Conservation (phyloP, 2,113 vertebrate species). For the Hoplias malabaricus region DNA sequence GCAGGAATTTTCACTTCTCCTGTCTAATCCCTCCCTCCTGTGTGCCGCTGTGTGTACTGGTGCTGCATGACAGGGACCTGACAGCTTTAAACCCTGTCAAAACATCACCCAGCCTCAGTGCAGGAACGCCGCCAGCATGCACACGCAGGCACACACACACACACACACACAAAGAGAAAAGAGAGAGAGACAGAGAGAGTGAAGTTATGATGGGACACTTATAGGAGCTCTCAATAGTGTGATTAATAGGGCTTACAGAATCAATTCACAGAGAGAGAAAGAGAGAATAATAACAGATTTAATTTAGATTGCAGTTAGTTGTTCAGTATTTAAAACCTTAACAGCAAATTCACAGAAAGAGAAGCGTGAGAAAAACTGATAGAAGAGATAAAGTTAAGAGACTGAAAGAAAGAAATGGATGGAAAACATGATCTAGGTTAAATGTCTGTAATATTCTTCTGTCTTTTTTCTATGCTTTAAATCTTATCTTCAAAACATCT, state of each 20-base stretch:
- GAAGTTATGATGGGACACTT: conserved; percentile 61
- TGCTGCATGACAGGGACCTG: conserved; percentile 50
- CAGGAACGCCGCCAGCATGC: conserved; percentile 51
- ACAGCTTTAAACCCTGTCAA: conserved; percentile 72
- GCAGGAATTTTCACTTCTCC: conserved; percentile 74
- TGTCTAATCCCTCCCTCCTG: conserved; percentile 67
- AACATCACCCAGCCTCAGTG: conserved; percentile 64
- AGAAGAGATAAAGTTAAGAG: background rate
- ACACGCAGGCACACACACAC: background rate
- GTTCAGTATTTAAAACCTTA: too few relatives aligned
- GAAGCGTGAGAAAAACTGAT: background rate
- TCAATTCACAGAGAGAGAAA: conserved; percentile 18
- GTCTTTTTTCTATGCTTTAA: too few relatives aligned
- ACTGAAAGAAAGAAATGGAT: background rate
- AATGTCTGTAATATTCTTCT: too few relatives aligned
- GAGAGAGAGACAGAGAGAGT: too few relatives aligned
- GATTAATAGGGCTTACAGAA: conserved; percentile 44
- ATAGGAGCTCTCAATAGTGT: conserved; percentile 59
- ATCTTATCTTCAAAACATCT: too few relatives aligned
- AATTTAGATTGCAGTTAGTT: too few relatives aligned
- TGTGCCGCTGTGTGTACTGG: conserved; percentile 46
- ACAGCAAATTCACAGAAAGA: background rate
- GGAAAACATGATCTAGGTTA: too few relatives aligned
- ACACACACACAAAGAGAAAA: conserved; percentile 20
- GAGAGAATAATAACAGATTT: too few relatives aligned